These are phyloP conservation scores for Leptocoma aspasia DNA, from an alignment of 2,113 vertebrate species.

Conservation along the genomic window DNA sequence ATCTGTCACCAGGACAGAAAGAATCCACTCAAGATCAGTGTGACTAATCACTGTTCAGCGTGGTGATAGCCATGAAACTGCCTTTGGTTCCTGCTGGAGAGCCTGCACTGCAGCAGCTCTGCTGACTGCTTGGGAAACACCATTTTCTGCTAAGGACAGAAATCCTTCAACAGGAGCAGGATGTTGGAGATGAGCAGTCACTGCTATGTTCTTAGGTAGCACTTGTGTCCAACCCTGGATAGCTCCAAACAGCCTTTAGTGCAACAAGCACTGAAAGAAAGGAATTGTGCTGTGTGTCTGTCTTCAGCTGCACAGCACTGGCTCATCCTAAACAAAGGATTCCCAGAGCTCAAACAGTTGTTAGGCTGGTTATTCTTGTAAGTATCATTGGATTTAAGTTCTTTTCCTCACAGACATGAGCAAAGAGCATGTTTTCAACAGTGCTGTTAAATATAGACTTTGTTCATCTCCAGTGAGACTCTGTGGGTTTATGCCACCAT, in stretches of 20 bases:
- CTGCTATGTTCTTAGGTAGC: not conserved
- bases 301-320: accelerated
- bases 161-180: not conserved
- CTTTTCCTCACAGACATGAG: not conserved
- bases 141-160: not conserved
- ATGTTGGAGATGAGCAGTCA: not conserved
- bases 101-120: not conserved
- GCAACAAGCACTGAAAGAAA: not conserved
- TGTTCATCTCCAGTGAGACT: not conserved
- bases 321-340: not conserved
- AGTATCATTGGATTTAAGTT: not conserved
- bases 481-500: not conserved
- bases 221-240: not conserved
- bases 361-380: not conserved
- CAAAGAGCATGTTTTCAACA: not conserved
- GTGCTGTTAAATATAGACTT: not conserved
- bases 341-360: not conserved
- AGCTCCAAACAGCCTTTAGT: not conserved
- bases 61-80: too few relatives aligned
- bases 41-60: too few relatives aligned
- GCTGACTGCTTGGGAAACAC: not conserved
- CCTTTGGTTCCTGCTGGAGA: not conserved
- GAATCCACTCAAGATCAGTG: not conserved
- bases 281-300: accelerated
- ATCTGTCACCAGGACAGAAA: not conserved